Conservation (phyloP, 2,888 invertebrate genomes). For the Drosophila setosimentum region DNA sequence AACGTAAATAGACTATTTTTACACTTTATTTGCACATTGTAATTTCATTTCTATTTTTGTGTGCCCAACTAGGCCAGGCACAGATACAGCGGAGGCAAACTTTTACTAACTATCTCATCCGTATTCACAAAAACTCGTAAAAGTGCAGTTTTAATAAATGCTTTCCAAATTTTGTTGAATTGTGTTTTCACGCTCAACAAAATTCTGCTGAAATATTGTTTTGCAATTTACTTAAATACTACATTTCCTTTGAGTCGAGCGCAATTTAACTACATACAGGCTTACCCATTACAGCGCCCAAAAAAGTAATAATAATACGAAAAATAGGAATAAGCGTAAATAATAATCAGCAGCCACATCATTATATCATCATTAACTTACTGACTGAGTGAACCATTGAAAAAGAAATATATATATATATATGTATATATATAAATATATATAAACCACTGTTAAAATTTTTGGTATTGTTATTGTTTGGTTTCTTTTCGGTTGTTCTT, state of each 20-base stretch:
- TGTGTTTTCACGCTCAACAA: slow-evolving; percentile 51
- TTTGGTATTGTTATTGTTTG: slow-evolving; percentile 43
- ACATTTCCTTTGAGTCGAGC: slow-evolving; percentile 9
- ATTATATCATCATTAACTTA: slow-evolving; percentile 76
- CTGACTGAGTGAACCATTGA: slow-evolving; percentile 64
- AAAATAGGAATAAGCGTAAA: slow-evolving; percentile 38
- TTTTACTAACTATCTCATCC: slow-evolving; percentile 28
- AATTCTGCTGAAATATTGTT: slow-evolving; percentile 14
- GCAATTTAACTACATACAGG: slow-evolving; percentile 13
- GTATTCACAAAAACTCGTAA: background rate
- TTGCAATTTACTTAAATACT: slow-evolving; percentile 1
- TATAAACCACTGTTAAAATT: slow-evolving; percentile 3
- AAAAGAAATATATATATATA: slow-evolving; percentile 15
- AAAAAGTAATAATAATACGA: slow-evolving; percentile 29
- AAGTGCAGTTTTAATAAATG: slow-evolving; percentile 16
- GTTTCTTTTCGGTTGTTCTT: slow-evolving; percentile 13
- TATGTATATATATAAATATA: background rate
- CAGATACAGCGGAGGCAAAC: slow-evolving; percentile 45
- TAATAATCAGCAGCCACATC: slow-evolving; percentile 56
- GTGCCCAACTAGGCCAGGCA: slow-evolving; percentile 61
- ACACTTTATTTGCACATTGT: slow-evolving; percentile 45
- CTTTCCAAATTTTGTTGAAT: background rate
- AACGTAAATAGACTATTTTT: slow-evolving; percentile 67
- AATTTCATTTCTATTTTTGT: slow-evolving; percentile 24
- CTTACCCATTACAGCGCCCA: slow-evolving; percentile 45